phyloP scores from a whole-genome alignment of 2,797 vertebrate genomes.

The Epinephelus coioides region DNA sequence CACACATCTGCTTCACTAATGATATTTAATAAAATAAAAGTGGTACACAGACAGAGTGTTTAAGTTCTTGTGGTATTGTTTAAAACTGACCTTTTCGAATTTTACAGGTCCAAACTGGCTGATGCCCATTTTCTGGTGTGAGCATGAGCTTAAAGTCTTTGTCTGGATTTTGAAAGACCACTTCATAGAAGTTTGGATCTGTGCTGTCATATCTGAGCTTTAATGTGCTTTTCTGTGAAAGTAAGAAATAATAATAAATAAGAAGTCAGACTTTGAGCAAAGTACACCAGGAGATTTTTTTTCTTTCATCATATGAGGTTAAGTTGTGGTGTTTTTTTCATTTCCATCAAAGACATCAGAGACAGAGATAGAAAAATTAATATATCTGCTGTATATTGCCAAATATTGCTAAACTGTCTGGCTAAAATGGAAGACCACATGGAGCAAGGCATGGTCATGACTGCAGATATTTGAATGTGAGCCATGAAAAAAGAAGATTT shows the following conservation, averaged over 20 bases:
- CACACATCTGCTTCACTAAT: not conserved
- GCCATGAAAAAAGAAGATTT: too few relatives aligned
- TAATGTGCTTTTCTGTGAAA: not conserved
- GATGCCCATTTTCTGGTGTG: too few relatives aligned
- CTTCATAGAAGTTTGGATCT: not conserved
- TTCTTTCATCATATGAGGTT: not conserved
- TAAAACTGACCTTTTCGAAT: constrained; percentile 6
- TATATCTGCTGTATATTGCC: not conserved
- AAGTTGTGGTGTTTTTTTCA: not conserved
- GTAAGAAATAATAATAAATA: not conserved
- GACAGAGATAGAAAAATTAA: not conserved
- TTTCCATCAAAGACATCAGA: not conserved
- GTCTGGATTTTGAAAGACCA: constrained; percentile 1
- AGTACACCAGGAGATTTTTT: not conserved
- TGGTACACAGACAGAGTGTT: not conserved
- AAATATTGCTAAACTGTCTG: not conserved
- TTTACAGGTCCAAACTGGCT: not conserved
- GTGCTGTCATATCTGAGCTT: not conserved
- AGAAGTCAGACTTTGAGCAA: not conserved
- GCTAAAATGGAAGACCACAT: too few relatives aligned
- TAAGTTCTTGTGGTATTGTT: not conserved
- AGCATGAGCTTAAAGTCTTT: not conserved
- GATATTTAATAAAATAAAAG: not conserved
- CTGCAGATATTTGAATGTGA: too few relatives aligned
- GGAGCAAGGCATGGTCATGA: too few relatives aligned